Conservation (phyloP, 1,140 invertebrate species). For the Probaryconus sp. region DNA sequence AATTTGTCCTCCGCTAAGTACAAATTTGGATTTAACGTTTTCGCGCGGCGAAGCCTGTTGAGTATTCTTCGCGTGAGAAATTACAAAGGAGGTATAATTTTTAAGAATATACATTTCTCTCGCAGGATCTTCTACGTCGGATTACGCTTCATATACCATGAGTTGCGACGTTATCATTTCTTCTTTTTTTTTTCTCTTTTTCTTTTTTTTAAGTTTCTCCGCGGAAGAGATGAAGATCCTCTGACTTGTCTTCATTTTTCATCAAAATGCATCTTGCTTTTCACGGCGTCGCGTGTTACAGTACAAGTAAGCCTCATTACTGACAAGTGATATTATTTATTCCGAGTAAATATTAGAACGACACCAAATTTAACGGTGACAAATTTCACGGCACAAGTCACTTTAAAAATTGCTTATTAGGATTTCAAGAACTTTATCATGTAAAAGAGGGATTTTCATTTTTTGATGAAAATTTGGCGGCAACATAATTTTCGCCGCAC, state of each 20-base stretch:
- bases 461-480: no score
- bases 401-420: no score
- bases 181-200: constrained; percentile 22
- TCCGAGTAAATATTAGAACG: constrained; percentile 3
- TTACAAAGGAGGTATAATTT: constrained; percentile 51
- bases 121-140: constrained; percentile 38
- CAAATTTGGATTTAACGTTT: constrained; percentile 11
- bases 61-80: background rate
- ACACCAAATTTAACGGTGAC: no score
- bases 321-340: constrained; percentile 20
- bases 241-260: constrained; percentile 46
- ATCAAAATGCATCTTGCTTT: constrained; percentile 25
- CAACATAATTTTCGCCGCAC: no score
- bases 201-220: constrained; percentile 16
- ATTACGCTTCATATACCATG: constrained; percentile 31
- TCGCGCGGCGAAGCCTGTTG: background rate
- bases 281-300: constrained; percentile 13
- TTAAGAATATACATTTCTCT: constrained; percentile 59
- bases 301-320: constrained; percentile 27
- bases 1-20: constrained; percentile 28
- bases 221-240: constrained; percentile 37
- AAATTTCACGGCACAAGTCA: no score
- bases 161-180: constrained; percentile 24
- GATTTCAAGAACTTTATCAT: no score
- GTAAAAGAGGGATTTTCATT: no score